Conservation (phyloP, 2,888 invertebrate species). For the Andrena chrysosceles region DNA sequence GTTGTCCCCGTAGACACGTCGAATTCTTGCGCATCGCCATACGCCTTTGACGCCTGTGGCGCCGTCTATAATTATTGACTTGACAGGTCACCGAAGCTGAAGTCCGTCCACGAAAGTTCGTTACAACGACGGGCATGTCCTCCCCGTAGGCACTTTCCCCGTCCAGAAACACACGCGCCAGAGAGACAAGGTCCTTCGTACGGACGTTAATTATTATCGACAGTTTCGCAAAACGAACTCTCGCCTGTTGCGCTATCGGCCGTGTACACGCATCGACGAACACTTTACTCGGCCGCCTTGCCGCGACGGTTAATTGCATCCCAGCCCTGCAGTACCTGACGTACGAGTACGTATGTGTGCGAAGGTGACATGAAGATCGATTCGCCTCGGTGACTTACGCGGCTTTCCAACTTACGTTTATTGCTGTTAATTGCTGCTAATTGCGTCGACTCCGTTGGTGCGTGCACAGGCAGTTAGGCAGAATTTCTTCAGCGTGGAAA, state of each 20-base stretch:
- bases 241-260: conserved; percentile 61
- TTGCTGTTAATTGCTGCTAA: conserved; percentile 9
- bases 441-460: not conserved
- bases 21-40: conserved; percentile 23
- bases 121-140: conserved; percentile 65
- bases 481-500: not conserved
- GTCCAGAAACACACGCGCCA: conserved; percentile 51
- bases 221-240: conserved; percentile 71
- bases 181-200: conserved; percentile 51
- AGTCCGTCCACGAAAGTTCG: conserved; percentile 74
- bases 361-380: conserved; percentile 46
- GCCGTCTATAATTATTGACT: conserved; percentile 73
- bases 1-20: not conserved
- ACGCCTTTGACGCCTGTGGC: conserved; percentile 46
- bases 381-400: conserved; percentile 23
- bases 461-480: not conserved
- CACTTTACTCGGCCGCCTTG: conserved; percentile 52
- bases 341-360: conserved; percentile 25
- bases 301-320: conserved; percentile 68
- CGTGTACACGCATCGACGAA: conserved; percentile 58
- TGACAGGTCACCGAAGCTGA: conserved; percentile 72
- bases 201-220: conserved; percentile 74
- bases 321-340: conserved; percentile 46
- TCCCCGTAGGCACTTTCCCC: conserved; percentile 69
- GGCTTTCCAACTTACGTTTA: not conserved